Evolutionary conservation across 2,113 vertebrate genomes (phyloP).

Genomic region (Calidris pygmaea): DNA sequence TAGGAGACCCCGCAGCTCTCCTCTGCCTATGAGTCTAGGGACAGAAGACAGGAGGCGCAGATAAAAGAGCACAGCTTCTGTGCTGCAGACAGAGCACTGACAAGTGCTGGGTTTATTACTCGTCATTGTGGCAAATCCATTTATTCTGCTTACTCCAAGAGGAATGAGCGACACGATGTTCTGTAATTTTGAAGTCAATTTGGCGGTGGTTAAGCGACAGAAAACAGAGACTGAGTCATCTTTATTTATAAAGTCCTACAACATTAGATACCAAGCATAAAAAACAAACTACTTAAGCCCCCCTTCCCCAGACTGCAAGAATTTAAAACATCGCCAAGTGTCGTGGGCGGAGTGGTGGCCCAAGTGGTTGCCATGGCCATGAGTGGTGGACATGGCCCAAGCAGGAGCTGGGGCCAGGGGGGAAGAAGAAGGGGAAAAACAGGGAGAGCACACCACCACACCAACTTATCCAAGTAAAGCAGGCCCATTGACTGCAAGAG

Average conservation of each 20-base stretch:
- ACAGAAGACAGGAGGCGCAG: not conserved
- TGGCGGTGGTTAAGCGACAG: constrained; percentile 6
- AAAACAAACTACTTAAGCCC: not conserved
- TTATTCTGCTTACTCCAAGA: constrained; percentile 38
- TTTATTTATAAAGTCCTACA: not conserved
- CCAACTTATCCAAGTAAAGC: not conserved
- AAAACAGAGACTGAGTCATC: not conserved
- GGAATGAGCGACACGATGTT: not conserved
- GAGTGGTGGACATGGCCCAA: too few relatives aligned
- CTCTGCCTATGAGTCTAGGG: not conserved
- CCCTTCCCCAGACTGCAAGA: not conserved
- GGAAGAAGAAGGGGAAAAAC: too few relatives aligned
- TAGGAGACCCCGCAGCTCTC: not conserved
- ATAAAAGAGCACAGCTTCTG: not conserved
- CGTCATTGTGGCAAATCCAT: not conserved
- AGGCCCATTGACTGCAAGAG: not conserved
- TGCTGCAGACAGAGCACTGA: not conserved
- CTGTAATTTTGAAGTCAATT: constrained; percentile 48
- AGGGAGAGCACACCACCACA: too few relatives aligned
- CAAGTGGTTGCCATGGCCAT: too few relatives aligned
- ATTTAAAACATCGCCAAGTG: not conserved
- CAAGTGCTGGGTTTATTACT: not conserved
- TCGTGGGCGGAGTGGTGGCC: too few relatives aligned
- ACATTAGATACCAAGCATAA: not conserved
- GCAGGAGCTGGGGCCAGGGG: too few relatives aligned